Percentiles rank a stretch among this genome's conserved stretches.
These are phyloP conservation scores for Ennomos fuscantarius DNA, from an alignment of 2,888 invertebrate species.

Conservation along the genomic window DNA sequence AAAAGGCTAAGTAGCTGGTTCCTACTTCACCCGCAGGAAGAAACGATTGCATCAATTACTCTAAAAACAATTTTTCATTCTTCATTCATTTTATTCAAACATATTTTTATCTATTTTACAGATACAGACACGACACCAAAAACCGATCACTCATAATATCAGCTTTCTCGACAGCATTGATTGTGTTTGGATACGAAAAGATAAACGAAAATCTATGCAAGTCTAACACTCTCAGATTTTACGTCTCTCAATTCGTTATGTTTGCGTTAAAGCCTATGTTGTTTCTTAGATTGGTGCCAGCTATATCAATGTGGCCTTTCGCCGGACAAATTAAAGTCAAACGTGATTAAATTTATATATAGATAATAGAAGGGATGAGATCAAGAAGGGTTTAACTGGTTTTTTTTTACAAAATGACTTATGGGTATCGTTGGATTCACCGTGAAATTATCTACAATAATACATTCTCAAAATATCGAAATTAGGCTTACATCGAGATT, in stretches of 20 bases:
- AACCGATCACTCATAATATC: constrained; percentile 62
- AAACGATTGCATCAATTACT: too few species aligned
- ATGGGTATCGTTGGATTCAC: too few species aligned
- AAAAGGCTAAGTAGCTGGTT: too few species aligned
- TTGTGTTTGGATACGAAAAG: constrained; percentile 42
- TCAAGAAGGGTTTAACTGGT: too few species aligned
- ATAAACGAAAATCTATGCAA: constrained; percentile 52
- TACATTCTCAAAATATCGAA: too few species aligned
- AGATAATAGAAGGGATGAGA: too few species aligned
- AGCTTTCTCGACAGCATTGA: constrained; percentile 42
- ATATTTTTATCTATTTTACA: constrained; percentile 48
- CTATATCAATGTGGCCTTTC: constrained; percentile 63
- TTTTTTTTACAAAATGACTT: too few species aligned
- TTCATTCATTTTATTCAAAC: too few species aligned
- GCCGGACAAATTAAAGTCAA: constrained; percentile 30
- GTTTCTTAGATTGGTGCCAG: constrained; percentile 52
- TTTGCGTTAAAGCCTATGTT: constrained; percentile 55
- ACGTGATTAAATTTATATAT: constrained; percentile 31
- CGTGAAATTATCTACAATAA: too few species aligned
- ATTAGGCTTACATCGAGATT: too few species aligned
- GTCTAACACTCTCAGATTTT: constrained; percentile 46
- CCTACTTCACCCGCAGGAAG: too few species aligned
- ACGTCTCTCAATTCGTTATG: constrained; percentile 50
- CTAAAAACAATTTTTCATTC: too few species aligned
- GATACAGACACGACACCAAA: constrained; percentile 71